phyloP scores from a whole-genome alignment of 2,113 vertebrate genomes.

The Petrocephalus zakoni region DNA sequence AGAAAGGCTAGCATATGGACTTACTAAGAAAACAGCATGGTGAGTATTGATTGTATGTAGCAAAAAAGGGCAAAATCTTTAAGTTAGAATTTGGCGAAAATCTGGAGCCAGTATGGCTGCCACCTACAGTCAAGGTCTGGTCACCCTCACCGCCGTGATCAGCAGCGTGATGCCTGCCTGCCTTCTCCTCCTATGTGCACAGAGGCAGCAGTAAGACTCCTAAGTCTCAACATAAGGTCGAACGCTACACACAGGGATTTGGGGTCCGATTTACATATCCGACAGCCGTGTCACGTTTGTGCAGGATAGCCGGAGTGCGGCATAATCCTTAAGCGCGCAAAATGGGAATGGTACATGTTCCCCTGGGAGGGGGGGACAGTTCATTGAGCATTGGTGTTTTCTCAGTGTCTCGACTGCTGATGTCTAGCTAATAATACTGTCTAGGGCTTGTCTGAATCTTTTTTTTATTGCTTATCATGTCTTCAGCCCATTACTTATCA shows the following conservation, averaged over 20 bases:
- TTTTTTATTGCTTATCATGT: not conserved
- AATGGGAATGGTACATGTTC: conserved; percentile 21
- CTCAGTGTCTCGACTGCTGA: conserved; percentile 39
- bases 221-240: not conserved
- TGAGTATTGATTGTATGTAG: conserved; percentile 6
- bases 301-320: not conserved
- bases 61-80: not conserved
- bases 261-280: conserved; percentile 32
- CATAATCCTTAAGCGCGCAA: conserved; percentile 26
- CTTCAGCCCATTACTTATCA: conserved; percentile 15
- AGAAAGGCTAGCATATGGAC: not conserved
- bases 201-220: not conserved
- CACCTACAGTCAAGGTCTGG: not conserved
- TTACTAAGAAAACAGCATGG: not conserved
- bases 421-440: conserved; percentile 35
- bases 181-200: not conserved
- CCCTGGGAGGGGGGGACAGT: conserved; percentile 36
- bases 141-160: not conserved
- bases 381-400: conserved; percentile 42
- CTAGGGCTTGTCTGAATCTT: conserved; percentile 15
- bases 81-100: not conserved
- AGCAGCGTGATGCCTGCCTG: not conserved
- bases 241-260: not conserved
- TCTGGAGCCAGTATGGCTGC: not conserved
- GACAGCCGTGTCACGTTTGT: conserved; percentile 40